Base-by-base conservation (phyloP, 1,140 invertebrate species). In the Dufourea novaeangliae region DNA sequence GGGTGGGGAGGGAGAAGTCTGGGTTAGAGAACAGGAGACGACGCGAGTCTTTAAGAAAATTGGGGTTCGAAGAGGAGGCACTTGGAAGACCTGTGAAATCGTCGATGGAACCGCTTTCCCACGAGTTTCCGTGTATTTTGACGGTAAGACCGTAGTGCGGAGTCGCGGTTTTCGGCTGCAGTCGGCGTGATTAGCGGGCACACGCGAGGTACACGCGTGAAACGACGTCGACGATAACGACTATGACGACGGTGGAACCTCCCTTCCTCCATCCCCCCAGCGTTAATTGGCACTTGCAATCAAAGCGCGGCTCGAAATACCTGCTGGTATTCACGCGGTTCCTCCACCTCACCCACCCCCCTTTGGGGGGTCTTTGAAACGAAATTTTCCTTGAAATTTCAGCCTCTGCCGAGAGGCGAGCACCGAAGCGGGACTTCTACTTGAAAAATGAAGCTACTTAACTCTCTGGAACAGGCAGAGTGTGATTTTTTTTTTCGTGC, bases 221-320 rank as follows among this genome's bases (percentile, higher is more conserved):
- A 67, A 72, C 62, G 66, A 63, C 73, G 64, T 75, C 63, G 73
- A 34, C 63, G 78, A 79, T 77, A 62, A 63, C 50, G 62, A 77
- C 44, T 70, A 63, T 20, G 63, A 52, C 50, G 54, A 41, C 57
- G 22, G 32, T 8, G 34, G 64, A 77, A 57, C 61, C n/a, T n/a
- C n/a, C n/a, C n/a, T n/a, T n/a, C n/a, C n/a, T n/a, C n/a, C n/a
- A n/a, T n/a, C n/a, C n/a, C n/a, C 39, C 39, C 39, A 61, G 63
- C 68, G 37, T 78, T 79, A 79, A 79, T 79, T 79, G 77, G 62
- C 70, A 50, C 54, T 79, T 41, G 71, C 54, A 74, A 74, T 79
- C 71, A 74, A 79, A 79, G 71, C 62, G 41, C 32, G 25, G 54
- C 54, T 50, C 63, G 71, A 75, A 79, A 79, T 80, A 80, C 61